Conservation (phyloP, 2,113 vertebrate genomes). For the Gavialis gangeticus region DNA sequence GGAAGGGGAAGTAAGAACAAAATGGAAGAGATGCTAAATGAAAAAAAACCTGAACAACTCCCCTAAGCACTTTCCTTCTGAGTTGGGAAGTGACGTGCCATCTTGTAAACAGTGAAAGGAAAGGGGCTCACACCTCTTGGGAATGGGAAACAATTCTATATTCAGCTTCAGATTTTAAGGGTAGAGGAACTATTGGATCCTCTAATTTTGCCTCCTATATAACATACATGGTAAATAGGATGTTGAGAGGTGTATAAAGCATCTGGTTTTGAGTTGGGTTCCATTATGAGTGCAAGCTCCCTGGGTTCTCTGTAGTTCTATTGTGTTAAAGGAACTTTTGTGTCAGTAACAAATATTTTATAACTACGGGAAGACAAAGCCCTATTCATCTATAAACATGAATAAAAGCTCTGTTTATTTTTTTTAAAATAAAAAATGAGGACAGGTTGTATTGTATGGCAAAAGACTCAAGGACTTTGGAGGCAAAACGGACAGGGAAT, state of each 20-base stretch:
- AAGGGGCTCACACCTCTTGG: neutral
- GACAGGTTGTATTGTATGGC: constrained; percentile 34
- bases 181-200: neutral
- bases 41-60: neutral
- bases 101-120: neutral
- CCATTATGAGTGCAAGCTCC: constrained; percentile 17
- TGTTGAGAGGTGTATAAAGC: neutral
- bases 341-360: constrained; percentile 42
- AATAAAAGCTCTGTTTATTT: constrained; percentile 43
- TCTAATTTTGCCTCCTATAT: neutral
- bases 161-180: neutral
- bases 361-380: constrained; percentile 32
- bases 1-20: neutral
- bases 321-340: neutral
- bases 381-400: constrained; percentile 26
- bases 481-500: neutral
- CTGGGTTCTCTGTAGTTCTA: neutral
- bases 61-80: neutral
- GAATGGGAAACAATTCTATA: neutral
- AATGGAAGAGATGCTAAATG: neutral
- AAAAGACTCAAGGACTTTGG: constrained; percentile 36
- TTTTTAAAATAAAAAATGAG: constrained; percentile 42
- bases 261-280: constrained; percentile 25
- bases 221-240: neutral
- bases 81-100: neutral